These are phyloP conservation scores for Minunthozetes semirufus DNA, from an alignment of 2,888 invertebrate species.

Conservation along the genomic window DNA sequence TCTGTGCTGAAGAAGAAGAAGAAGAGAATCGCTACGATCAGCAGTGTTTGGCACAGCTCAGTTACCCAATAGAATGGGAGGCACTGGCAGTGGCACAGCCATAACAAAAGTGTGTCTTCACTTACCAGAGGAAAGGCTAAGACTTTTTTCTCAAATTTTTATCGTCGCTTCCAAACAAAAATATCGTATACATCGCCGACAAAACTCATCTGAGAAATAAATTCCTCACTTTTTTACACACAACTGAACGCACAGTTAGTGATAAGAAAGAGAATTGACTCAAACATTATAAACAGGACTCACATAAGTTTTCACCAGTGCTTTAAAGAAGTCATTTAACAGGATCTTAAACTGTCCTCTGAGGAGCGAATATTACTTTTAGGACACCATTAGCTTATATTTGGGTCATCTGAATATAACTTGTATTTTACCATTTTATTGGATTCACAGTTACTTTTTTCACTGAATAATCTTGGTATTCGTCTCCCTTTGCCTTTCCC, in stretches of 20 bases:
- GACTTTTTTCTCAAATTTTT: too few relatives aligned
- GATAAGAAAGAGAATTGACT: not conserved
- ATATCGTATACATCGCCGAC: too few relatives aligned
- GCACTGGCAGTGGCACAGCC: too few relatives aligned
- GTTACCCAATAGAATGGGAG: too few relatives aligned
- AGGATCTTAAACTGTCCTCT: not conserved
- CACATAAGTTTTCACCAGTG: not conserved
- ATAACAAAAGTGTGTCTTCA: too few relatives aligned
- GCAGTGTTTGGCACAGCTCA: too few relatives aligned
- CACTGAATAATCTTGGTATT: not conserved
- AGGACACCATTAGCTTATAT: conserved; percentile 15
- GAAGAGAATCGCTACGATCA: not conserved
- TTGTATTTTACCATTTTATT: not conserved
- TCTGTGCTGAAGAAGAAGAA: not conserved
- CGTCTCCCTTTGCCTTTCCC: not conserved
- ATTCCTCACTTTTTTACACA: too few relatives aligned
- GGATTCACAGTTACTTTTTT: not conserved
- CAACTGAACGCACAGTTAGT: too few relatives aligned
- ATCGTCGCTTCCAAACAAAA: too few relatives aligned
- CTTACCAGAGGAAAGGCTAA: too few relatives aligned
- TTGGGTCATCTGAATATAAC: conserved; percentile 21
- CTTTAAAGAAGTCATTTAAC: conserved; percentile 20
- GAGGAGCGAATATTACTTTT: conserved; percentile 1
- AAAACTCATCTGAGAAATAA: too few relatives aligned
- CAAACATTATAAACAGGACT: not conserved